Conservation (phyloP, 1,140 invertebrate species). For the Drosophila simulans region DNA sequence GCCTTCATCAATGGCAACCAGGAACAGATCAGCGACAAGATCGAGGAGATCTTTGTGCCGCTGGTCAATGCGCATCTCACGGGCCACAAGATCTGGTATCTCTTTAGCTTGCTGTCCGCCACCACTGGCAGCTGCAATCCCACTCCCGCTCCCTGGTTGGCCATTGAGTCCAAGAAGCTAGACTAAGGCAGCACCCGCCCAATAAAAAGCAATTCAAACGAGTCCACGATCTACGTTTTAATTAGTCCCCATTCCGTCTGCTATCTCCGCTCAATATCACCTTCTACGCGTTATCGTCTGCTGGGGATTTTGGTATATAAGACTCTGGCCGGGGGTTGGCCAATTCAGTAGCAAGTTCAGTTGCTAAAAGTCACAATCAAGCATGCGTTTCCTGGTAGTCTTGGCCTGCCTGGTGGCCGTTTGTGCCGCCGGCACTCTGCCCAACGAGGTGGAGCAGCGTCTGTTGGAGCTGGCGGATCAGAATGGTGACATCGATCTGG, state of each 20-base stretch:
- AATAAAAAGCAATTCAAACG: constrained; percentile 56
- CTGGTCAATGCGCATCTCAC: constrained; percentile 56
- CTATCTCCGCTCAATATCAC: constrained; percentile 43
- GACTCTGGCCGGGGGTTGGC: constrained; percentile 17
- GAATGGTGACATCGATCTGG: constrained; percentile 73
- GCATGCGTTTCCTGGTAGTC: constrained; percentile 77
- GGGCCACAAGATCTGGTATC: constrained; percentile 78
- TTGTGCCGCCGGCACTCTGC: constrained; percentile 69
- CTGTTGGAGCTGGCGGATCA: constrained; percentile 51
- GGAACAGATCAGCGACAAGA: constrained; percentile 59
- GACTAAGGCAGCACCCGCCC: constrained; percentile 7
- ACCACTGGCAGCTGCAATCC: constrained; percentile 49
- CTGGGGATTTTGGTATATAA: constrained; percentile 57
- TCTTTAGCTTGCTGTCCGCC: constrained; percentile 45
- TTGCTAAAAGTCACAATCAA: constrained; percentile 47
- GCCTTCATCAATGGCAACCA: constrained; percentile 72
- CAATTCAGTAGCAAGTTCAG: constrained; percentile 57
- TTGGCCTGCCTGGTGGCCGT: constrained; percentile 69
- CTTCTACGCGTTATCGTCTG: constrained; percentile 11
- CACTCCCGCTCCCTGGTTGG: constrained; percentile 74
- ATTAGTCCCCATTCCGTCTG: constrained; percentile 37
- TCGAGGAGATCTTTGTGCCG: constrained; percentile 64
- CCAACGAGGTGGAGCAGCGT: constrained; percentile 60
- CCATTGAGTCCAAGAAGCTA: constrained; percentile 35
- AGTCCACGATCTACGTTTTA: constrained; percentile 50